Evolutionary conservation across 1,140 invertebrate genomes (phyloP).

Genomic region (Andrena cerasifolii): DNA sequence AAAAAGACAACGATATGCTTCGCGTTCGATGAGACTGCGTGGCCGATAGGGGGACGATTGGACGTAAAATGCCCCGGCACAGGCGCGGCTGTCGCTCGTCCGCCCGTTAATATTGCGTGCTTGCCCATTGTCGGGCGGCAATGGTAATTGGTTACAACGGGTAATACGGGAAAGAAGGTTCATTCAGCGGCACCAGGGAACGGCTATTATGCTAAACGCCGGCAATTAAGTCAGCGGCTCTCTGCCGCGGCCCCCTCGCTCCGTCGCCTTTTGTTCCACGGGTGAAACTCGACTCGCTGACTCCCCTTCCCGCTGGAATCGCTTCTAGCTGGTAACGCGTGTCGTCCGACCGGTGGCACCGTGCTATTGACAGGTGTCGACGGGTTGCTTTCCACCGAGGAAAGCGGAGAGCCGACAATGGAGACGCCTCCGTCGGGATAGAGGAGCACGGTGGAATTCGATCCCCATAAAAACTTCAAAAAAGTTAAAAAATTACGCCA

Average conservation of each 20-base stretch:
- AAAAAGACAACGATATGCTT: too few species aligned
- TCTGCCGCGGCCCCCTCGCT: slow-evolving; percentile 2
- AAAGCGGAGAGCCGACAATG: slow-evolving; percentile 28
- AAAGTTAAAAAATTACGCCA: too few species aligned
- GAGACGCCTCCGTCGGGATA: neutral
- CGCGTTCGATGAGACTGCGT: too few species aligned
- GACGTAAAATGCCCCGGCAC: slow-evolving; percentile 31
- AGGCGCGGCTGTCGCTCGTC: slow-evolving; percentile 25
- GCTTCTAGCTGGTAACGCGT: neutral
- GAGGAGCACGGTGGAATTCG: neutral
- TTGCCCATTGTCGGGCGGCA: slow-evolving; percentile 38
- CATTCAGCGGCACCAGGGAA: slow-evolving; percentile 31
- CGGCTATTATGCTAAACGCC: slow-evolving; percentile 60
- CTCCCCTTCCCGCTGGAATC: slow-evolving; percentile 14
- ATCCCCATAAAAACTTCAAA: too few species aligned
- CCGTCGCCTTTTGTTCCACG: slow-evolving; percentile 16
- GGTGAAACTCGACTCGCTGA: slow-evolving; percentile 24
- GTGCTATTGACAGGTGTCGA: slow-evolving; percentile 45
- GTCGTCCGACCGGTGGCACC: neutral
- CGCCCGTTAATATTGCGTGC: slow-evolving; percentile 31
- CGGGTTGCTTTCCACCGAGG: slow-evolving; percentile 13
- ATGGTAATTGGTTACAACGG: slow-evolving; percentile 51
- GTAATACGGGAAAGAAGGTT: slow-evolving; percentile 47
- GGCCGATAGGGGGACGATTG: neutral
- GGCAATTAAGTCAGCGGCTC: slow-evolving; percentile 60